Conservation (phyloP, 2,113 vertebrate species). For the Clupea harengus region DNA sequence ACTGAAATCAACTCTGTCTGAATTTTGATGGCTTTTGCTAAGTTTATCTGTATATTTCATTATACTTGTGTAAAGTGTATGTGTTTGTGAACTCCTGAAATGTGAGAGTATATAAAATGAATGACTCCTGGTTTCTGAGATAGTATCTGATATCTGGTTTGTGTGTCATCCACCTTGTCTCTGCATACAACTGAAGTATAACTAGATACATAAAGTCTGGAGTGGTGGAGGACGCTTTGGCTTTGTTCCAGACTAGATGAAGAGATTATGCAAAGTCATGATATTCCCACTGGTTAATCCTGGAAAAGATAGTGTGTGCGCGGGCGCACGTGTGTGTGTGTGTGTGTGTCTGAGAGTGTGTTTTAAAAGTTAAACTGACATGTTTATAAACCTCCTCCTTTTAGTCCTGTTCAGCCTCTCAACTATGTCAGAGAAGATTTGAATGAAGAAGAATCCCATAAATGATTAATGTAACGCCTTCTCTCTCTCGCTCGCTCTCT, state of each 20-base stretch:
- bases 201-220: neutral
- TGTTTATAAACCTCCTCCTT: neutral
- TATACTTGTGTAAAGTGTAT: neutral
- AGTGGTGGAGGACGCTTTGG: neutral
- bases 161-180: neutral
- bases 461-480: neutral
- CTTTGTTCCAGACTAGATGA: constrained; percentile 12
- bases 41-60: neutral
- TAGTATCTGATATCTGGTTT: neutral
- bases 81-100: neutral
- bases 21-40: neutral
- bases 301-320: neutral
- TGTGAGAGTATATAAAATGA: neutral
- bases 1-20: neutral
- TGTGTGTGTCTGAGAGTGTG: constrained; percentile 20
- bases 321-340: neutral
- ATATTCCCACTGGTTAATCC: neutral
- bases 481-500: neutral
- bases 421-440: constrained; percentile 27
- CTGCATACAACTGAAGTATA: neutral
- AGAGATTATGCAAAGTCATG: constrained; percentile 41
- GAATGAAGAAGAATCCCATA: neutral
- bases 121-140: neutral
- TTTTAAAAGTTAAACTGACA: constrained; percentile 39
- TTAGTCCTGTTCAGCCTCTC: neutral